These are phyloP conservation scores for Diabrotica virgifera DNA, from an alignment of 1,140 invertebrate genomes.

Conservation along the genomic window DNA sequence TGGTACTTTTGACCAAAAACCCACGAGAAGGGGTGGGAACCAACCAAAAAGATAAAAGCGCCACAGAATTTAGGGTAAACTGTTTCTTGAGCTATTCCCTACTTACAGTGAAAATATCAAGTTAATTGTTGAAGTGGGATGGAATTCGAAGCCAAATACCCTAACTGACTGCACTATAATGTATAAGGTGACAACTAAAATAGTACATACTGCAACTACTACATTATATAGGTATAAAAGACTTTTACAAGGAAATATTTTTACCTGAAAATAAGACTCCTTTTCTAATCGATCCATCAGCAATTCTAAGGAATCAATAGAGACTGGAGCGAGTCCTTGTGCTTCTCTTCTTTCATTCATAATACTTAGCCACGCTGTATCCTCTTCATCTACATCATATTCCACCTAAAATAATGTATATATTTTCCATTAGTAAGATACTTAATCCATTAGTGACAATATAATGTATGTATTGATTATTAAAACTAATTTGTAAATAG, in stretches of 20 bases:
- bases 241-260: background rate
- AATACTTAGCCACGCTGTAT: slow-evolving; percentile 86
- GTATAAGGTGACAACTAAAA: no score
- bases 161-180: no score
- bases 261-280: slow-evolving; percentile 90
- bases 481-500: background rate
- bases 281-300: slow-evolving; percentile 97
- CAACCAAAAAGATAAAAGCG: no score
- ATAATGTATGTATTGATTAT: slow-evolving; percentile 16
- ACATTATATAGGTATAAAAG: no score
- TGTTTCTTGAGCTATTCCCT: no score
- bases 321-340: slow-evolving; percentile 66
- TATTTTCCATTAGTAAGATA: slow-evolving; percentile 7
- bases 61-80: no score
- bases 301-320: slow-evolving; percentile 85
- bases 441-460: background rate
- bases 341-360: slow-evolving; percentile 78
- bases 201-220: no score
- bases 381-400: slow-evolving; percentile 98
- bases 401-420: slow-evolving; percentile 62
- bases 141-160: no score
- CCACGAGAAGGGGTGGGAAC: no score
- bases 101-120: no score
- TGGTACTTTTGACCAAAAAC: no score
- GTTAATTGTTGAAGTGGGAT: no score